Evolutionary conservation across 1,140 invertebrate genomes (phyloP).

Genomic region (Papilio glaucus): DNA sequence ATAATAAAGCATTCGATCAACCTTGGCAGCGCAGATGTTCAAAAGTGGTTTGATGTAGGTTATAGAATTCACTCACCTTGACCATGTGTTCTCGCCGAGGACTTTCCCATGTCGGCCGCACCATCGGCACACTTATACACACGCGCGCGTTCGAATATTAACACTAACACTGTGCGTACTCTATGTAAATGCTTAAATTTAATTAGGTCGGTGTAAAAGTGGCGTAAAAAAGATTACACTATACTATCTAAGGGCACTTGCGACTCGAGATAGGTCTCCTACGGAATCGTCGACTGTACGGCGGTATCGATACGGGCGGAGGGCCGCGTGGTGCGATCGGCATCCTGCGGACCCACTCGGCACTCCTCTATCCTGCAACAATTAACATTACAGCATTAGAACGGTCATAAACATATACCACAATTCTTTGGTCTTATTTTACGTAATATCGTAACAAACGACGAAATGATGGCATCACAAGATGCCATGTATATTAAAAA

Average conservation of each 20-base stretch:
- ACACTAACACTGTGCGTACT: constrained; percentile 71
- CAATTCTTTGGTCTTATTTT: no score
- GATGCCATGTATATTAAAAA: no score
- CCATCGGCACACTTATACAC: constrained; percentile 78
- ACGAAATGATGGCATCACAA: no score
- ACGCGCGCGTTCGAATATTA: constrained; percentile 64
- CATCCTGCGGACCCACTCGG: constrained; percentile 70
- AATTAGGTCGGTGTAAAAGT: constrained; percentile 79
- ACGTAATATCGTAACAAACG: no score
- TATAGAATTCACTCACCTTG: constrained; percentile 73
- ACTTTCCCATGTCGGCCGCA: constrained; percentile 84
- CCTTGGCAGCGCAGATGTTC: constrained; percentile 51
- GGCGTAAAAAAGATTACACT: constrained; percentile 79
- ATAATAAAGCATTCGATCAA: constrained; percentile 27
- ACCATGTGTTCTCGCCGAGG: constrained; percentile 83
- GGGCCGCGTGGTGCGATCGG: constrained; percentile 75
- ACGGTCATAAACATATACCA: neutral
- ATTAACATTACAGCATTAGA: constrained; percentile 38
- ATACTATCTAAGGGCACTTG: constrained; percentile 80
- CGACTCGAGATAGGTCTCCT: constrained; percentile 71
- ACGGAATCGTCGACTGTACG: constrained; percentile 67
- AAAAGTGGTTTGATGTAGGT: constrained; percentile 6
- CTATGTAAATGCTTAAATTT: constrained; percentile 56
- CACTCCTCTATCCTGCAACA: constrained; percentile 70
- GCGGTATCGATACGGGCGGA: constrained; percentile 67